Evolutionary conservation across 2,888 invertebrate species (phyloP).

Genomic region (Diplolepis rosae): DNA sequence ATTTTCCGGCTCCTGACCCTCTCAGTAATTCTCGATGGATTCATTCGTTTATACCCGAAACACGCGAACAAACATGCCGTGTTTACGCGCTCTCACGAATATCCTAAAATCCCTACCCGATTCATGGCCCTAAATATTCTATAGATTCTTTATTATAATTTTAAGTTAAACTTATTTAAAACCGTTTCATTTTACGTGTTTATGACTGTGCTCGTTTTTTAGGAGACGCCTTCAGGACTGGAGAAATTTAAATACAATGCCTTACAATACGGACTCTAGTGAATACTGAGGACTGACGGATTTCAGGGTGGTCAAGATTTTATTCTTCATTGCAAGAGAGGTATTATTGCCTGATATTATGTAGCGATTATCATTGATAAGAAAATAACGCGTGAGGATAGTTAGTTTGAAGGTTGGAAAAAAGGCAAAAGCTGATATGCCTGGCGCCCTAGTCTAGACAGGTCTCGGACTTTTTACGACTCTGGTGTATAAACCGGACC

Average conservation of each 20-base stretch:
- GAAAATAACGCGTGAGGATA: slow-evolving; percentile 33
- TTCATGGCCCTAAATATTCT: slow-evolving; percentile 2
- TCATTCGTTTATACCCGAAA: slow-evolving; percentile 36
- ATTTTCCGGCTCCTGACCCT: slow-evolving; percentile 64
- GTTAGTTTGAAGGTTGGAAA: slow-evolving; percentile 1
- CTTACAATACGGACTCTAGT: neutral
- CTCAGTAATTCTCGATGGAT: slow-evolving; percentile 36
- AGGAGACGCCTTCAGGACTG: neutral
- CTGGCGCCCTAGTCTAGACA: slow-evolving; percentile 29
- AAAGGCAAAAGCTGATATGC: neutral
- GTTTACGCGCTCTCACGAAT: slow-evolving; percentile 22
- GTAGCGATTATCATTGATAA: slow-evolving; percentile 54
- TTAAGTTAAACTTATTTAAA: neutral
- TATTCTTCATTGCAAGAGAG: neutral
- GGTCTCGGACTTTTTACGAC: slow-evolving; percentile 27
- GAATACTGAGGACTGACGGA: neutral
- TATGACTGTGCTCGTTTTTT: neutral
- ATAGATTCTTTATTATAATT: neutral
- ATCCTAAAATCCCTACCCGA: slow-evolving; percentile 28
- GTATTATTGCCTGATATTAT: slow-evolving; percentile 45
- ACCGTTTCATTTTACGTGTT: neutral
- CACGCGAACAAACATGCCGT: slow-evolving; percentile 15
- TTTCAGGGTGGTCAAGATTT: slow-evolving; percentile 14
- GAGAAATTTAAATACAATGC: slow-evolving; percentile 2
- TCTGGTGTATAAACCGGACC: slow-evolving; percentile 20